Percentiles rank a stretch among this genome's conserved stretches.
phyloP scores from a whole-genome alignment of 2,113 vertebrate species.

The Sciurus niger region DNA sequence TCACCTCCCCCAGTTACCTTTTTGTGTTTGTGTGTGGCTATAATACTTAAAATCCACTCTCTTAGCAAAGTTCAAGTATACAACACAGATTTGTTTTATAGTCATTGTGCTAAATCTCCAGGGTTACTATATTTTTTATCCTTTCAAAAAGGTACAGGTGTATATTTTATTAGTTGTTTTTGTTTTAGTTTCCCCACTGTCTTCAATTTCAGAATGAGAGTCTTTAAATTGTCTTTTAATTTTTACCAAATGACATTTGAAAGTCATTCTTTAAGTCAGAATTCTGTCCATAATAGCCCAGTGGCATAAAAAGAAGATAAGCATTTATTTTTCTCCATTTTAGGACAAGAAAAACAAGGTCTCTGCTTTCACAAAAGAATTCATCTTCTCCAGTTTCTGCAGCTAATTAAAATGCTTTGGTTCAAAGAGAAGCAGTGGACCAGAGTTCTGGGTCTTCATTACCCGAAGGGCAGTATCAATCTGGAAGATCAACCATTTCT shows the following conservation, averaged over 20 bases:
- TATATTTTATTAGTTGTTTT: slow-evolving; percentile 3
- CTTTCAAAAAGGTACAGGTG: background rate
- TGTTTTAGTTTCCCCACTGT: slow-evolving; percentile 27
- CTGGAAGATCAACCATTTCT: background rate
- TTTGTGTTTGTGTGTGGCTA: background rate
- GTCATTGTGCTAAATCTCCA: background rate
- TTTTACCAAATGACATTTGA: slow-evolving; percentile 34
- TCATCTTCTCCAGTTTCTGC: slow-evolving; percentile 54
- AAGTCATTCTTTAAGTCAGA: slow-evolving; percentile 1
- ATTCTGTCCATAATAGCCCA: slow-evolving; percentile 5
- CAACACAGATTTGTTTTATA: background rate
- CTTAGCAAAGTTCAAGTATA: background rate
- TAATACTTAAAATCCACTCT: background rate
- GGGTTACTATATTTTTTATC: background rate
- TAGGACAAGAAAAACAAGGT: slow-evolving; percentile 34
- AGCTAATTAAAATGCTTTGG: slow-evolving; percentile 52
- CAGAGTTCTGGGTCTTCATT: slow-evolving; percentile 33
- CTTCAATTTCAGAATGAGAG: slow-evolving; percentile 39
- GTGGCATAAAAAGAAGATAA: background rate
- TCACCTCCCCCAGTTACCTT: background rate
- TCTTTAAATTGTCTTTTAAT: background rate
- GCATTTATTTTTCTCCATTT: slow-evolving; percentile 57
- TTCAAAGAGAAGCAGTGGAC: slow-evolving; percentile 51
- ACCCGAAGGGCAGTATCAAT: background rate
- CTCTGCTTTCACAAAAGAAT: slow-evolving; percentile 49